phyloP scores from a whole-genome alignment of 37 sponge, comb jelly and placozoan genomes.

The Aphrocallistes beatrix region DNA sequence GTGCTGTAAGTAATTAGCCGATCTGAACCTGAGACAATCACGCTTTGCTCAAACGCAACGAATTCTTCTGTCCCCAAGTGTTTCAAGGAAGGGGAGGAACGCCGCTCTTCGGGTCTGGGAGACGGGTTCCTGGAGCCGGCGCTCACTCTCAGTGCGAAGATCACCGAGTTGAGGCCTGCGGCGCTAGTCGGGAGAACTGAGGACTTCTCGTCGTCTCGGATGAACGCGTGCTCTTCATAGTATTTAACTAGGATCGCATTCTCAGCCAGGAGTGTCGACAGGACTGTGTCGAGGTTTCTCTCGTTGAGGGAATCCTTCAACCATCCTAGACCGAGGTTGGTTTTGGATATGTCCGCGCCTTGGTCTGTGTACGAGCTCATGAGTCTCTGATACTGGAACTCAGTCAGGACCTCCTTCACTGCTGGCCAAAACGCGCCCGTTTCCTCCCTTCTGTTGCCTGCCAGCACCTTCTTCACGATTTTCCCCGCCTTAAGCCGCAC shows the following conservation, averaged over 20 bases:
- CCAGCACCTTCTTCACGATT: no score
- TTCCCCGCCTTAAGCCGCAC: not conserved
- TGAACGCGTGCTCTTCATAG: slow-evolving; percentile 55
- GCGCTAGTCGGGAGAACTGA: slow-evolving; percentile 75
- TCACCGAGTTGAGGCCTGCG: slow-evolving; percentile 34
- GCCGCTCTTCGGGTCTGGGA: not conserved
- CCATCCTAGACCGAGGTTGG: slow-evolving; percentile 61
- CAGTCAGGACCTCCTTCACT: not conserved
- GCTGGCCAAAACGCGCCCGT: not conserved
- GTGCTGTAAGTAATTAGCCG: not conserved
- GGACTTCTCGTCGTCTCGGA: slow-evolving; percentile 59
- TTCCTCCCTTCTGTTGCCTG: not conserved
- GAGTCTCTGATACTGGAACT: not conserved
- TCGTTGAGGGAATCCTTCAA: slow-evolving; percentile 69
- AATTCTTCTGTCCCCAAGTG: no score
- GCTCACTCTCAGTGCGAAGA: not conserved
- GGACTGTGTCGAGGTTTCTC: slow-evolving; percentile 41
- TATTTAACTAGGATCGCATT: not conserved
- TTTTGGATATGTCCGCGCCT: not conserved
- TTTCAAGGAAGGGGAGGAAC: not conserved
- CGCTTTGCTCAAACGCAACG: no score
- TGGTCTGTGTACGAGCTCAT: not conserved
- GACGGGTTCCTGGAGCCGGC: not conserved
- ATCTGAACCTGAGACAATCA: not conserved
- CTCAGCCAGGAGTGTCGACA: not conserved